These are phyloP conservation scores for Griposia aprilina DNA, from an alignment of 2,888 invertebrate genomes.

Conservation along the genomic window DNA sequence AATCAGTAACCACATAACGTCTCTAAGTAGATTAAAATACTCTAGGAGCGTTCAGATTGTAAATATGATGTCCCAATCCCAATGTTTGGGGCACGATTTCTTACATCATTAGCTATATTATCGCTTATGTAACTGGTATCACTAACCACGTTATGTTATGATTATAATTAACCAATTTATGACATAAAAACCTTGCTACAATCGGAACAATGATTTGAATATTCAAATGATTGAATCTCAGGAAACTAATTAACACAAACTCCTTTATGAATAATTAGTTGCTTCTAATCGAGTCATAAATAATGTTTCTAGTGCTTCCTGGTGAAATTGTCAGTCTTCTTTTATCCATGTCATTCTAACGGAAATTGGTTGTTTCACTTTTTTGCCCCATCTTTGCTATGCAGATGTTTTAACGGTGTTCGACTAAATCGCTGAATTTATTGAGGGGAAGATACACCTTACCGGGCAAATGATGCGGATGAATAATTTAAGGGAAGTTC, in stretches of 20 bases:
- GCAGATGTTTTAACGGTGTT: constrained; percentile 69
- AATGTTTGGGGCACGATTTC: constrained; percentile 35
- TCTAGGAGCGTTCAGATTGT: constrained; percentile 49
- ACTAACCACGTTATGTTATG: constrained; percentile 18
- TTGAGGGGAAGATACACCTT: constrained; percentile 58
- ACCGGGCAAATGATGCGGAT: constrained; percentile 47
- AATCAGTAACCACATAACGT: constrained; percentile 52
- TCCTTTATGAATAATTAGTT: constrained; percentile 16
- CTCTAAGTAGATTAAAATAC: constrained; percentile 58
- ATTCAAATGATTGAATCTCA: constrained; percentile 43
- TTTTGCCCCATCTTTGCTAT: constrained; percentile 45
- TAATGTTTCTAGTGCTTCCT: constrained; percentile 32
- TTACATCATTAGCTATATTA: constrained; percentile 40
- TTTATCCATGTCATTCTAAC: constrained; percentile 1
- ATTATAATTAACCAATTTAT: constrained; percentile 33
- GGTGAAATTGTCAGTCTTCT: constrained; percentile 19
- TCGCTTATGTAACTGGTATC: constrained; percentile 35
- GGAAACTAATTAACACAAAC: constrained; percentile 40
- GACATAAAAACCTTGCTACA: constrained; percentile 39
- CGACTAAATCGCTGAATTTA: constrained; percentile 46
- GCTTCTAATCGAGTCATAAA: constrained; percentile 20
- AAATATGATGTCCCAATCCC: constrained; percentile 49
- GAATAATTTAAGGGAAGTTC: constrained; percentile 55
- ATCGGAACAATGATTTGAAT: constrained; percentile 33
- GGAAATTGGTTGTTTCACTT: constrained; percentile 20